A percentile compares a stretch with the other conserved stretches of the same genome.
Evolutionary conservation across 92 coral and sea anemone species (phyloP).

Genomic region (Parazoanthus atlanticus): DNA sequence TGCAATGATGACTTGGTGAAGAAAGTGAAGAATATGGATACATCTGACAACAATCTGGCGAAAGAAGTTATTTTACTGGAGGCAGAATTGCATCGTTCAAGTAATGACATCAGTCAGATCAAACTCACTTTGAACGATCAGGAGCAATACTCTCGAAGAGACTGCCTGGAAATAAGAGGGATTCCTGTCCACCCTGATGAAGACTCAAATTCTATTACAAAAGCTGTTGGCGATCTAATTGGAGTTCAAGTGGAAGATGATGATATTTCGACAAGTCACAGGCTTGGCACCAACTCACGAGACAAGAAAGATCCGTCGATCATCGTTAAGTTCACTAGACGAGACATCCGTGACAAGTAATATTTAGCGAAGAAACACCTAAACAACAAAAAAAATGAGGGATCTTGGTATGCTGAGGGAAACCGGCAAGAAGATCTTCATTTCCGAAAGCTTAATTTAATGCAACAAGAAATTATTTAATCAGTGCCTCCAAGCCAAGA

Average conservation of each 20-base stretch:
- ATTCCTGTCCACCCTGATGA: background rate
- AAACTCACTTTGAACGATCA: constrained; percentile 6
- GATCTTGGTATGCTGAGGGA: background rate
- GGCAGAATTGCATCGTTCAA: background rate
- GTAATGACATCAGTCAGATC: background rate
- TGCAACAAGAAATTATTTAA: constrained; percentile 11
- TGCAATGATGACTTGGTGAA: background rate
- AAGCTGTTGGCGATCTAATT: background rate
- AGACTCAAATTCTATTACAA: background rate
- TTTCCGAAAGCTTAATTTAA: background rate
- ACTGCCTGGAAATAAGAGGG: too few relatives aligned
- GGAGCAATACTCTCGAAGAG: background rate
- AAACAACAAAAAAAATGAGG: background rate
- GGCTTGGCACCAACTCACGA: background rate
- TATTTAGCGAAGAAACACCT: constrained; percentile 2
- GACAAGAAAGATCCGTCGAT: constrained; percentile 8
- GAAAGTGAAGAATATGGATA: background rate
- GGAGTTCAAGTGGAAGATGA: background rate
- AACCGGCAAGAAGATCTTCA: background rate
- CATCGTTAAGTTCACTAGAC: constrained; percentile 3
- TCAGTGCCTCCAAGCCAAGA: constrained; percentile 8
- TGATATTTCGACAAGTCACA: constrained; percentile 11
- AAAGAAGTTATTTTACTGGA: background rate
- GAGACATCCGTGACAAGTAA: constrained; percentile 1
- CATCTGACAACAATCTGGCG: constrained; percentile 9